Base-by-base conservation (phyloP, 2,797 vertebrate species). In the Emydoidea blandingii region DNA sequence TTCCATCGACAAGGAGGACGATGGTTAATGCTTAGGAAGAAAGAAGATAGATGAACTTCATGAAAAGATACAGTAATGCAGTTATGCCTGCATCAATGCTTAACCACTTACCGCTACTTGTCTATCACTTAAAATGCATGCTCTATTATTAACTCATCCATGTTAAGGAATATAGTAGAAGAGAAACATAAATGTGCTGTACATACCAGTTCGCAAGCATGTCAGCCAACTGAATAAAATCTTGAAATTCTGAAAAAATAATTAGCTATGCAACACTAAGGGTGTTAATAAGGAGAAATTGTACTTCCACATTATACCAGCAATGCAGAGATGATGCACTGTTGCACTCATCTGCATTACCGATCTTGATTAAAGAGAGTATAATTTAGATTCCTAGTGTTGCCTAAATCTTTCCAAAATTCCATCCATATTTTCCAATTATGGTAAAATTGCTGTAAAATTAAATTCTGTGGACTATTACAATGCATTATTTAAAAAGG, bases 361-460 rank as follows among this genome's bases (percentile, higher is more conserved):
- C 79, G 68, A 85, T 54, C 81, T 86, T 87, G 83, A 87, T 41
- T 19, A 76, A 91, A 94, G 87, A 2, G 7, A 2, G n/a, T 56
- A 44, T 95, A 79, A 68, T 89, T 97, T 86, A 12, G 52, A 37
- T 79, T 89, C 59, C 41, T 78, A 90, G 78, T 6, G 50, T 57
- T 72, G 79, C 44, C 56, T 83, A 52, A 94, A 93, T 5, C 25
- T 53, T 89, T 86, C 41, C 92, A 88, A 1, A 7, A 12, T 49
- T 92, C 88, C 44, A 79, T 80, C 3, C 2, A 0, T 84, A 81
- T 78, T 78, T 87, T 83, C 31, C 25, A 79, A 53, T 94, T 92
- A 62, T 49, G 44, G 65, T 89, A 85, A 56, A 95, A 85, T 50
- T 78, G n/a, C 41, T 96, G 95, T 93, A 16, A 95, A 94, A 89